phyloP scores from a whole-genome alignment of 2,113 vertebrate genomes.

The Oncorhynchus mykiss region DNA sequence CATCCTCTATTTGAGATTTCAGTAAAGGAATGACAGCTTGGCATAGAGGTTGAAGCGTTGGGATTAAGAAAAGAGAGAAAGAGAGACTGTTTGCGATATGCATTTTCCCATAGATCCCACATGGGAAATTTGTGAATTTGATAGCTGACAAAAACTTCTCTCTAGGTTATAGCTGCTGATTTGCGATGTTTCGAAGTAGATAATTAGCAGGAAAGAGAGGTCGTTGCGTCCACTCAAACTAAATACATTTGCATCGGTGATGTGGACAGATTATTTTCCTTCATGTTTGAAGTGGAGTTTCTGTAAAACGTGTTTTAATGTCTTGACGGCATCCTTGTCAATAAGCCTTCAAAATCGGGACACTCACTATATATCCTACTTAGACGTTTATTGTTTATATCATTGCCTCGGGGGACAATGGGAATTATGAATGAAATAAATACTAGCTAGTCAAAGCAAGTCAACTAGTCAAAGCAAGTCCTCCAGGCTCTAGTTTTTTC shows the following conservation, averaged over 20 bases:
- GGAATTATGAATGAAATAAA: slow-evolving; percentile 16
- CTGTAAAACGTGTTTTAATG: slow-evolving; percentile 13
- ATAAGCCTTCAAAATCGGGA: slow-evolving; percentile 2
- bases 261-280: too few relatives aligned
- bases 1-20: background rate
- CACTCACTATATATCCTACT: slow-evolving; percentile 10
- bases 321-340: slow-evolving; percentile 27
- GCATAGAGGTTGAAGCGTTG: background rate
- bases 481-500: too few relatives aligned
- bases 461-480: too few relatives aligned
- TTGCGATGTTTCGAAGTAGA: slow-evolving; percentile 1
- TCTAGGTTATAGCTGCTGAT: background rate
- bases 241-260: too few relatives aligned
- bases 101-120: slow-evolving; percentile 5
- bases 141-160: slow-evolving; percentile 11
- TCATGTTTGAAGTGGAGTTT: background rate
- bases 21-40: background rate
- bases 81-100: background rate
- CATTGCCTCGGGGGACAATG: slow-evolving; percentile 15
- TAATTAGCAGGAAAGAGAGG: slow-evolving; percentile 1
- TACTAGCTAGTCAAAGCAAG: background rate
- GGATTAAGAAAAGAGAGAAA: background rate
- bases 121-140: background rate
- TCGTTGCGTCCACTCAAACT: background rate
- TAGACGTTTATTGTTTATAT: slow-evolving; percentile 13